phyloP scores from a whole-genome alignment of 2,888 invertebrate species.

The Dasypogon diadema region DNA sequence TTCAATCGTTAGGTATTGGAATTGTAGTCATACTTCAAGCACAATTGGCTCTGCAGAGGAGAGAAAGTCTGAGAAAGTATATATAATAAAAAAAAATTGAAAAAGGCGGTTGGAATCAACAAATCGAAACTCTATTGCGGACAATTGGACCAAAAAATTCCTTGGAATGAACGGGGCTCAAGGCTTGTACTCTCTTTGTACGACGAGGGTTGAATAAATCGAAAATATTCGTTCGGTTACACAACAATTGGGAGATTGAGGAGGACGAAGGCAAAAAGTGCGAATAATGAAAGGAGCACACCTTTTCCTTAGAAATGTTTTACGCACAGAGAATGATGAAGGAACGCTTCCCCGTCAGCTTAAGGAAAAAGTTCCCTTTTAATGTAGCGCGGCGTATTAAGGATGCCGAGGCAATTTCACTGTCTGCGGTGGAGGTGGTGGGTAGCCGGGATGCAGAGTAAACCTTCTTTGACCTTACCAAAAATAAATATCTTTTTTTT shows the following conservation, averaged over 20 bases:
- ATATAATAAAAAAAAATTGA: not conserved
- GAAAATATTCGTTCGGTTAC: slow-evolving; percentile 18
- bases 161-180: not conserved
- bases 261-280: slow-evolving; percentile 10
- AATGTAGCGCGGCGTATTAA: not conserved
- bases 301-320: slow-evolving; percentile 29
- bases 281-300: slow-evolving; percentile 31
- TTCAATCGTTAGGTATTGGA: not conserved
- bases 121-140: slow-evolving; percentile 40
- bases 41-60: not conserved
- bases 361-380: slow-evolving; percentile 24
- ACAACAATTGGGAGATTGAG: not conserved
- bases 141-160: slow-evolving; percentile 36
- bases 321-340: slow-evolving; percentile 1
- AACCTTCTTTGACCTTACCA: not conserved
- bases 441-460: not conserved
- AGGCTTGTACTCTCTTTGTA: slow-evolving; percentile 24
- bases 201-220: slow-evolving; percentile 21
- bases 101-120: slow-evolving; percentile 16
- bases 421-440: not conserved
- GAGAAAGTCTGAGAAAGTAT: not conserved
- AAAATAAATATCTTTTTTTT: not conserved
- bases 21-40: slow-evolving; percentile 15
- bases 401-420: not conserved
- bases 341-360: not conserved